These are phyloP conservation scores for Xylota segnis DNA, from an alignment of 2,888 invertebrate species.

Conservation along the genomic window DNA sequence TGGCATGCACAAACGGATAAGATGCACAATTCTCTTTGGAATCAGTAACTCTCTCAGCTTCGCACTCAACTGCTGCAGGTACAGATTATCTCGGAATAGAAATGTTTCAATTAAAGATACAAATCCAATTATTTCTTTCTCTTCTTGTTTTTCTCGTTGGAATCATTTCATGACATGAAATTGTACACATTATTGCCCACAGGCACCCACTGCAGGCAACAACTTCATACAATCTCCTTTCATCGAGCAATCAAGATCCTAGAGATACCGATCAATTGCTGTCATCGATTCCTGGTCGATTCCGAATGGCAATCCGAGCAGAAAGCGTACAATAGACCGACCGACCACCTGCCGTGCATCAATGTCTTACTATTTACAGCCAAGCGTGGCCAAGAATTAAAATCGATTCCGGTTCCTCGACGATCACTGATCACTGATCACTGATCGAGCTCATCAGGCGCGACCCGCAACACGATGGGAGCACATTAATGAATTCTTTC, in stretches of 20 bases:
- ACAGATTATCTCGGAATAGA: constrained; percentile 34
- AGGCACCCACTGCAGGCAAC: not conserved
- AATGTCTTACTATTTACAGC: constrained; percentile 43
- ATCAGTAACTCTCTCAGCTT: constrained; percentile 18
- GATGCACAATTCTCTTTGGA: too few relatives aligned
- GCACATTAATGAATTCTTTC: constrained; percentile 40
- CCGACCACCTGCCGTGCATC: constrained; percentile 71
- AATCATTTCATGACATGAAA: constrained; percentile 38
- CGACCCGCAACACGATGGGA: constrained; percentile 27
- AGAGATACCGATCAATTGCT: constrained; percentile 71
- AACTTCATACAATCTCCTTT: constrained; percentile 34
- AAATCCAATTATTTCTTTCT: constrained; percentile 35
- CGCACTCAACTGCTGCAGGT: constrained; percentile 14
- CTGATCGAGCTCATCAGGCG: constrained; percentile 59
- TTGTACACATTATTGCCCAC: constrained; percentile 33
- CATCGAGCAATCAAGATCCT: constrained; percentile 64
- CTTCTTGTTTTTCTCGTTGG: constrained; percentile 1
- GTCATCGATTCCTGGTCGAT: constrained; percentile 65
- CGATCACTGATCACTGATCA: constrained; percentile 41
- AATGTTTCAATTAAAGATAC: constrained; percentile 62
- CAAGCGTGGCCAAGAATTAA: constrained; percentile 21
- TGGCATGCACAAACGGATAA: not conserved
- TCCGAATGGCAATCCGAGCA: constrained; percentile 52
- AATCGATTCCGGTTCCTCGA: constrained; percentile 59
- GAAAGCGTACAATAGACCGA: constrained; percentile 47